Base-by-base conservation (phyloP, 1,140 invertebrate genomes). In the Rhynchophorus ferrugineus region DNA sequence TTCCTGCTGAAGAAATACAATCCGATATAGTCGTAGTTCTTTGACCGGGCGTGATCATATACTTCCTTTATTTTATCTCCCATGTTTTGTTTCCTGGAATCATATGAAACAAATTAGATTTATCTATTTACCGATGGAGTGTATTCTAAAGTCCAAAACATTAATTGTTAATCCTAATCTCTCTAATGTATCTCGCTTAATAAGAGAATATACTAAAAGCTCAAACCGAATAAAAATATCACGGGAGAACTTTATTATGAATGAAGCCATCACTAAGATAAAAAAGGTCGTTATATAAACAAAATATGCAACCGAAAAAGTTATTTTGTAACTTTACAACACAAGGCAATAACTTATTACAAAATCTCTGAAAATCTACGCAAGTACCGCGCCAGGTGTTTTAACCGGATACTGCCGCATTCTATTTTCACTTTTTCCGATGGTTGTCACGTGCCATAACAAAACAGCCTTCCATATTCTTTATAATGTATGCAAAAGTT, bases 1-100 rank as follows among this genome's bases (percentile, higher is more conserved):
- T 69, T 69, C 7, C 72, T 69, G 2, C 67, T 67, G 38, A 76
- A 71, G 16, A 70, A 71, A 56, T 75, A 78, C 11, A 73, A 58
- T 3, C 76, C 77, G 3, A 61, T 60, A 49, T 58, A 68, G 49
- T 56, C 44, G 37, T 55, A 24, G 3, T 41, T 41, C 13, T 49
- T 43, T 11, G 8, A 11, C 60, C 64, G 52, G 58, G 51, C 16
- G 39, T 38, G 57, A 20, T 57, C 35, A 38, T 66, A 68, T 29
- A 68, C 60, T 44, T 65, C 57, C 20, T 60, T 61, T 17, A 67
- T 60, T 63, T 61, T 67, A 39, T 65, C 57, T 1, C 55, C 63
- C 58, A 68, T 62, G 36, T 60, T 67, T 39, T 63, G 59, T 41
- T 51, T 58, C 9, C 62, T 54, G 18, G 11, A 54, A 54, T 22